Base-by-base conservation (phyloP, 2,888 invertebrate genomes). In the Thereva unica region DNA sequence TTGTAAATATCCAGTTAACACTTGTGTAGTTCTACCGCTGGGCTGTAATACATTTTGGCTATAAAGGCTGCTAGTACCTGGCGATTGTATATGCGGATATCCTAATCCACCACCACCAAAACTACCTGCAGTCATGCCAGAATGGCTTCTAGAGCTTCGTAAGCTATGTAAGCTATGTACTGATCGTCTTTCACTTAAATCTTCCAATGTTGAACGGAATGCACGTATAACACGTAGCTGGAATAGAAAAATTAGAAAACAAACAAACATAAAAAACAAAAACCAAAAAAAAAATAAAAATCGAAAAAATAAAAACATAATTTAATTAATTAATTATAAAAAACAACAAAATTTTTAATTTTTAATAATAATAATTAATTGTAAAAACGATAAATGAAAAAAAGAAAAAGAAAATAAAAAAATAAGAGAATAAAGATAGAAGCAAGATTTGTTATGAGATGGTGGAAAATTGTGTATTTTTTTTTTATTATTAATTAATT, bases 201-300 rank as follows among this genome's bases (percentile, higher is more conserved):
- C 98, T 89, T 99, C 98, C 88, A 99, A 88, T 82, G 92, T 97
- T 80, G 96, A 96, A 87, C 93, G 96, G 93, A 98, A 99, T 83
- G 98, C 98, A 87, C 97, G 94, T 86, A 98, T 97, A 85, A 99
- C 98, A 85, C 98, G 95, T 87, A 98, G 92, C 98, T 98, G 96
- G 87, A 93, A 93, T 76, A 78, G 75, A 77, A 76, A 79, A 78
- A 76, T 76, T 75, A 75, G 76, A 78, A 76, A 78, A 78, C 77
- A 78, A 78, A 78, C 75, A 53, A 66, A 66, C 44, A 71, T 67
- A 64, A 70, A 47, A 69, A 64, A 67, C 47, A 54, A 66, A 66
- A 66, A 53, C 55, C 59, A 68, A 71, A 64, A 69, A 63, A 55
- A 52, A 69, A 69, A 55, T 61, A 34, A 23, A 45, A 45, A 45